phyloP scores from a whole-genome alignment of 2,888 invertebrate genomes.

The Netelia inedita region DNA sequence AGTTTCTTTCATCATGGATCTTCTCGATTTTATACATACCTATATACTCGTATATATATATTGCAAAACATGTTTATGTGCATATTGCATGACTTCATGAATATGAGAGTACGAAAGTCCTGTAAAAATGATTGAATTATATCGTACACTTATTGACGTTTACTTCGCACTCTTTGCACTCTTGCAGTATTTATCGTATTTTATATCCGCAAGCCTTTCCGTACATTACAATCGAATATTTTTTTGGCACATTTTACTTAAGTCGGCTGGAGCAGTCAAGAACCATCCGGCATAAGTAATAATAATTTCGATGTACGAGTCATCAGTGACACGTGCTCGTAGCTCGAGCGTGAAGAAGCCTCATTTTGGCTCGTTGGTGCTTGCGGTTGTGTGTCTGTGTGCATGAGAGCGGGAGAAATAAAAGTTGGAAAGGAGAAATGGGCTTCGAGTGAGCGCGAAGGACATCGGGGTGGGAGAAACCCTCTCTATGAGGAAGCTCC shows the following conservation, averaged over 20 bases:
- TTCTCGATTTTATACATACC: background rate
- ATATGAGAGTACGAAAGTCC: too few relatives aligned
- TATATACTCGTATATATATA: background rate
- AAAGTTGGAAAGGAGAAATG: constrained; percentile 24
- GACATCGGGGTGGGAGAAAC: background rate
- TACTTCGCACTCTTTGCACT: too few relatives aligned
- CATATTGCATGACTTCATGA: too few relatives aligned
- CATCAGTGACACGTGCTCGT: constrained; percentile 62
- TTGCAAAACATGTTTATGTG: background rate
- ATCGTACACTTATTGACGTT: too few relatives aligned
- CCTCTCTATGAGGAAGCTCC: constrained; percentile 44
- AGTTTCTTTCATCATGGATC: constrained; percentile 54
- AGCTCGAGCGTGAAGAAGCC: constrained; percentile 49
- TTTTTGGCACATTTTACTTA: too few relatives aligned
- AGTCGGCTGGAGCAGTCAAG: background rate
- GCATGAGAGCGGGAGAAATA: constrained; percentile 22
- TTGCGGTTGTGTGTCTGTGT: constrained; percentile 23
- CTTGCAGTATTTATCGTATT: too few relatives aligned
- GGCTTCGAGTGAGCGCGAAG: constrained; percentile 36
- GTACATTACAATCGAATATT: too few relatives aligned
- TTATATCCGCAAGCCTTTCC: too few relatives aligned
- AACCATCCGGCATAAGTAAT: background rate
- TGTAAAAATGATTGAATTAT: too few relatives aligned
- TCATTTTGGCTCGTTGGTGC: constrained; percentile 1
- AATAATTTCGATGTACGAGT: constrained; percentile 3